These are phyloP conservation scores for Drosophila mayri DNA, from an alignment of 1,140 invertebrate genomes.

Conservation along the genomic window DNA sequence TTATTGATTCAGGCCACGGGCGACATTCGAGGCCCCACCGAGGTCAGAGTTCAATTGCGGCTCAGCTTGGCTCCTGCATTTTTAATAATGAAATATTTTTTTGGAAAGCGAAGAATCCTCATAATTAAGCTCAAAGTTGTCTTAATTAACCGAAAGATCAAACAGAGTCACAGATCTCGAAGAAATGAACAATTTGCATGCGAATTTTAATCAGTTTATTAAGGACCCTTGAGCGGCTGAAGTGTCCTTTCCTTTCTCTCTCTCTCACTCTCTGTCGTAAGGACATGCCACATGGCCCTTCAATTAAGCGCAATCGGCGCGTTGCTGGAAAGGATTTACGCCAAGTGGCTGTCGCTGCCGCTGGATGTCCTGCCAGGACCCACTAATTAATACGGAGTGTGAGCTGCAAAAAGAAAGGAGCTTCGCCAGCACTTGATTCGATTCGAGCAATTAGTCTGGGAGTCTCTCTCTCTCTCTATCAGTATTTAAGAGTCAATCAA, in stretches of 20 bases:
- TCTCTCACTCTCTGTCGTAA: background rate
- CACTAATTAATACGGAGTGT: conserved; percentile 36
- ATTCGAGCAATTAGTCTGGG: conserved; percentile 26
- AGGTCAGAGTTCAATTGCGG: background rate
- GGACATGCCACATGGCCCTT: conserved; percentile 4
- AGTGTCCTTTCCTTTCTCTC: background rate
- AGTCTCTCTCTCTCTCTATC: background rate
- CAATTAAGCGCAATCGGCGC: conserved; percentile 6
- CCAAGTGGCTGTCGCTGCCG: conserved; percentile 4
- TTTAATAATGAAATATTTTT: background rate
- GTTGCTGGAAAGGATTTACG: conserved; percentile 28
- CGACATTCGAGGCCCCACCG: conserved; percentile 5
- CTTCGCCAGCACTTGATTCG: conserved; percentile 21
- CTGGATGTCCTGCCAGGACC: conserved; percentile 25
- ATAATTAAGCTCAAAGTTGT: background rate
- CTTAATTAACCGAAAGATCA: conserved; percentile 4
- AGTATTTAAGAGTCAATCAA: background rate
- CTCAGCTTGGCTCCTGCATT: background rate
- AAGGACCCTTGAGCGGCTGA: background rate
- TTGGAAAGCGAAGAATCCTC: background rate
- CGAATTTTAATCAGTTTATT: conserved; percentile 17
- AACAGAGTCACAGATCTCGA: conserved; percentile 1
- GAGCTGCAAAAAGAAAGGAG: conserved; percentile 11
- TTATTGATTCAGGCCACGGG: conserved; percentile 23
- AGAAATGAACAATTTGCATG: background rate